Conservation (phyloP, 2,113 vertebrate genomes). For the Mormyrus iriodes region DNA sequence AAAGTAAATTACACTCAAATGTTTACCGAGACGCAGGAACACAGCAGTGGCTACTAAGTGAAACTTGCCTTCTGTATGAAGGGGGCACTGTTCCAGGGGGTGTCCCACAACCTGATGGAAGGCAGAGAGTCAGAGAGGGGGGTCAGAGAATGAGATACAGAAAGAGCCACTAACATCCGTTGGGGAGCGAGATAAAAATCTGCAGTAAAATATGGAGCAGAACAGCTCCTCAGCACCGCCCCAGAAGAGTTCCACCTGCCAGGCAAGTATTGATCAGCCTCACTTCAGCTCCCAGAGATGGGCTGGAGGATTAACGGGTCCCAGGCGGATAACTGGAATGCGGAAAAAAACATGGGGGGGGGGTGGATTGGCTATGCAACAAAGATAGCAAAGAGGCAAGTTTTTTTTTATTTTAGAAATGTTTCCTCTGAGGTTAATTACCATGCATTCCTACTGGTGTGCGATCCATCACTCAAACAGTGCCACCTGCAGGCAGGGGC, state of each 20-base stretch:
- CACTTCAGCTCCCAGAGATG: background rate
- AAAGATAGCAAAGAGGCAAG: background rate
- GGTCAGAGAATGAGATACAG: background rate
- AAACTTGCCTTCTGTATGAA: background rate
- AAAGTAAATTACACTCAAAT: background rate
- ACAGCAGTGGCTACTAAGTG: background rate
- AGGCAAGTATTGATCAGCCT: conserved; percentile 20
- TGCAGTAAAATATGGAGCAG: background rate
- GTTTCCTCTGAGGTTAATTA: background rate
- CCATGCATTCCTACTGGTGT: background rate
- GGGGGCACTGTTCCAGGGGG: background rate
- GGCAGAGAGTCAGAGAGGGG: background rate
- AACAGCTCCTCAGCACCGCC: background rate
- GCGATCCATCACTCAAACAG: background rate
- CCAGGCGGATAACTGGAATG: background rate
- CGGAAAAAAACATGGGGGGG: background rate
- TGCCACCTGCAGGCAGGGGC: background rate
- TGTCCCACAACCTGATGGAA: background rate
- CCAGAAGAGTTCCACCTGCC: conserved; percentile 4
- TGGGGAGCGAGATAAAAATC: background rate
- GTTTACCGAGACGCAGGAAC: background rate
- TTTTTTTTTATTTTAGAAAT: background rate
- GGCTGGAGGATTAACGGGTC: background rate
- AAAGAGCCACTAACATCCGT: background rate
- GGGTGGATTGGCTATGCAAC: background rate